phyloP scores from a whole-genome alignment of 2,113 vertebrate genomes.

The Bothrops jararaca region DNA sequence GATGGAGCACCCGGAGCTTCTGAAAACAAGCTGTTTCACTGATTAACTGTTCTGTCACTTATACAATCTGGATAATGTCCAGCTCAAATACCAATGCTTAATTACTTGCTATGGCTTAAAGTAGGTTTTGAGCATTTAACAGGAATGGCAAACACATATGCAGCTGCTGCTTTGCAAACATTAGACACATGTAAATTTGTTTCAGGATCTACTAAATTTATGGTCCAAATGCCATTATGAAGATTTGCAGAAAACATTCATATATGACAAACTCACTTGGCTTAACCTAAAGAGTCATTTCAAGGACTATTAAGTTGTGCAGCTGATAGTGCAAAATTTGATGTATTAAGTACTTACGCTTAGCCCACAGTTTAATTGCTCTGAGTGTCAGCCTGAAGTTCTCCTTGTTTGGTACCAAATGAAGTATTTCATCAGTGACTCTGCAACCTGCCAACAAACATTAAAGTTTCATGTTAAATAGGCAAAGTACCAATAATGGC shows the following conservation, averaged over 20 bases:
- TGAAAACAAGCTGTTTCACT: background rate
- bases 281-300: constrained; percentile 24
- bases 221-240: background rate
- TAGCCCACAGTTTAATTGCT: constrained; percentile 97
- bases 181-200: background rate
- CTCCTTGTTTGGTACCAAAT: constrained; percentile 95
- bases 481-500: background rate
- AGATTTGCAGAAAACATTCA: background rate
- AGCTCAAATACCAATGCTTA: background rate
- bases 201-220: background rate
- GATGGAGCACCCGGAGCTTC: background rate
- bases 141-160: background rate
- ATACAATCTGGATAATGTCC: background rate
- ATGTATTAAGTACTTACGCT: constrained; percentile 78
- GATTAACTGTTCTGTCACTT: background rate
- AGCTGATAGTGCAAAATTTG: background rate
- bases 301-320: constrained; percentile 18
- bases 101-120: background rate
- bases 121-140: background rate
- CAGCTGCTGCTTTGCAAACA: background rate
- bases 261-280: background rate
- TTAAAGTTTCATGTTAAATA: background rate
- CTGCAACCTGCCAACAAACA: constrained; percentile 80
- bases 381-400: constrained; percentile 91
- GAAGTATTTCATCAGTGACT: constrained; percentile 96